phyloP scores from a whole-genome alignment of 2,888 invertebrate species.

The Microctonus aethiopoides region DNA sequence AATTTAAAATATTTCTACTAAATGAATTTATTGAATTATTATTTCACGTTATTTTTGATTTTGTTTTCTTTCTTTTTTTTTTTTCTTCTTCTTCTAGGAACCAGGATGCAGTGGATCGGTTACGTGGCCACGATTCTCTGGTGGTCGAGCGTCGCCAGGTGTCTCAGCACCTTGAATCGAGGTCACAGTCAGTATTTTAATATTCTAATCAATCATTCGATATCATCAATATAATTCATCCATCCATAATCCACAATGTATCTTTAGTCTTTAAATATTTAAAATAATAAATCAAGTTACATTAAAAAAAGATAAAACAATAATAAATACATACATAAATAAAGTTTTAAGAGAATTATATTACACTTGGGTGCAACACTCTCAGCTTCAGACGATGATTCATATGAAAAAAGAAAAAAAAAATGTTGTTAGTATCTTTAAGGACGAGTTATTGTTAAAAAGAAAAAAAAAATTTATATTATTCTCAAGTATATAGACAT shows the following conservation, averaged over 20 bases:
- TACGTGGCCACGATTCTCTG: constrained; percentile 66
- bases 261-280: too few species aligned
- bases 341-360: not conserved
- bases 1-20: not conserved
- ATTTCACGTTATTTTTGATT: too few species aligned
- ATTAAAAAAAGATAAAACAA: not conserved
- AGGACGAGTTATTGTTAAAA: constrained; percentile 10
- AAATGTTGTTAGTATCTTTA: too few species aligned
- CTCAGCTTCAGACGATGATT: not conserved
- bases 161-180: constrained; percentile 67
- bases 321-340: not conserved
- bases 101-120: constrained; percentile 68
- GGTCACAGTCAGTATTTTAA: constrained; percentile 62
- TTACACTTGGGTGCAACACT: not conserved
- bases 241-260: too few species aligned
- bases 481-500: not conserved
- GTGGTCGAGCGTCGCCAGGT: constrained; percentile 67
- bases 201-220: not conserved
- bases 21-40: not conserved
- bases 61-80: constrained; percentile 6
- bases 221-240: constrained; percentile 1
- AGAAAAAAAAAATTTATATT: constrained; percentile 17
- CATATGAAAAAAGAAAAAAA: too few species aligned
- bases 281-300: not conserved
- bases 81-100: constrained; percentile 57